Evolutionary conservation across 2,888 invertebrate genomes (phyloP).

Genomic region (Drosophila macrothrix): DNA sequence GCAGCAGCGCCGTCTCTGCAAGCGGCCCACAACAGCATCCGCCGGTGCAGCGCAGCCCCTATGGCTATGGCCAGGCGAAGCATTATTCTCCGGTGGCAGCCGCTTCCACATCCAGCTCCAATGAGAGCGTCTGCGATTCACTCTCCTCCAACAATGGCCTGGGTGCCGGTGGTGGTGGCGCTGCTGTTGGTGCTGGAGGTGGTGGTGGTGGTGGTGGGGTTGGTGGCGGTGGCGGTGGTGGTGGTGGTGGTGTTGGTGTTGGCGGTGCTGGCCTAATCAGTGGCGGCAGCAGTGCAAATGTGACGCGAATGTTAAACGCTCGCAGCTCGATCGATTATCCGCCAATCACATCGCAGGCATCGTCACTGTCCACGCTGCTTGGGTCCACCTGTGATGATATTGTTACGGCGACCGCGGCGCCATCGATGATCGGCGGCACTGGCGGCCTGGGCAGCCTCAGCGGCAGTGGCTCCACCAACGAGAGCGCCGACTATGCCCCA

Average conservation of each 20-base stretch:
- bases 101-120: slow-evolving; percentile 91
- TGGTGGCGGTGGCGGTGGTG: slow-evolving; percentile 52
- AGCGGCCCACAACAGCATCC: slow-evolving; percentile 76
- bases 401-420: slow-evolving; percentile 79
- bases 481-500: slow-evolving; percentile 83
- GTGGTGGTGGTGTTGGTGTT: slow-evolving; percentile 35
- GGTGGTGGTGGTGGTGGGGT: slow-evolving; percentile 18
- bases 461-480: slow-evolving; percentile 64
- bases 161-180: slow-evolving; percentile 82
- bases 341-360: slow-evolving; percentile 79
- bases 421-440: slow-evolving; percentile 76
- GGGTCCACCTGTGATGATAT: slow-evolving; percentile 83
- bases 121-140: slow-evolving; percentile 92
- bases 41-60: slow-evolving; percentile 79
- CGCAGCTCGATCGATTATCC: slow-evolving; percentile 82
- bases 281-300: slow-evolving; percentile 47
- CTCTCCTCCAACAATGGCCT: slow-evolving; percentile 87
- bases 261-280: slow-evolving; percentile 19
- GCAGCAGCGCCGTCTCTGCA: slow-evolving; percentile 45
- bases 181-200: slow-evolving; percentile 65
- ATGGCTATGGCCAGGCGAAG: slow-evolving; percentile 81
- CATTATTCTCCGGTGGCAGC: slow-evolving; percentile 83
- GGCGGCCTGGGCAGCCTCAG: slow-evolving; percentile 61
- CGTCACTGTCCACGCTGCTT: slow-evolving; percentile 80
- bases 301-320: slow-evolving; percentile 66